phyloP scores from a whole-genome alignment of 2,113 vertebrate species.

The Antigone vipio region DNA sequence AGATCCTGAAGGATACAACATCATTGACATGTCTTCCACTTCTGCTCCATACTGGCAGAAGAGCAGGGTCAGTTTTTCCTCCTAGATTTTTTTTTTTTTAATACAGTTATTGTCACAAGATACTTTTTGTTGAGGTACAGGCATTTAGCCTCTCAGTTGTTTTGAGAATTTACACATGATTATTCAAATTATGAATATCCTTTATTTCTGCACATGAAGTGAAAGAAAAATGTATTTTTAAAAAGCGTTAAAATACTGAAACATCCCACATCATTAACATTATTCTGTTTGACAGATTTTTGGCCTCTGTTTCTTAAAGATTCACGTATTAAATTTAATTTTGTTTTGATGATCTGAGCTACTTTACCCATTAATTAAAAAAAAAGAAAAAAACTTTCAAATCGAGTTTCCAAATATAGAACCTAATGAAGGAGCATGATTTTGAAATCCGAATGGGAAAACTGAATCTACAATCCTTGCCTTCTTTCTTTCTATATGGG shows the following conservation, averaged over 20 bases:
- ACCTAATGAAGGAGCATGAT: not conserved
- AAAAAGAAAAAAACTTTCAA: not conserved
- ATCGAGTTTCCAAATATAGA: not conserved
- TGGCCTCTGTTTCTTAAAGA: not conserved
- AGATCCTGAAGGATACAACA: not conserved
- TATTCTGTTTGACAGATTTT: not conserved
- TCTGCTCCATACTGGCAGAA: not conserved
- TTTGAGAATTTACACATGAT: not conserved
- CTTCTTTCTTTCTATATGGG: not conserved
- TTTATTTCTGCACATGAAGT: not conserved
- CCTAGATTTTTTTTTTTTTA: not conserved
- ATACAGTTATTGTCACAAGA: not conserved
- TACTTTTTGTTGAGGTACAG: not conserved
- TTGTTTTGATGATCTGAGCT: not conserved
- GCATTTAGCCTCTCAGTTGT: not conserved
- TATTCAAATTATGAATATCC: not conserved
- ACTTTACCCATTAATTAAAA: not conserved
- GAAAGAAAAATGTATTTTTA: not conserved
- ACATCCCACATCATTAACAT: not conserved
- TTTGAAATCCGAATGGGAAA: not conserved
- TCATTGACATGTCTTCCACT: not conserved
- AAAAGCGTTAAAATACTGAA: not conserved
- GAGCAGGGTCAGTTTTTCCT: not conserved
- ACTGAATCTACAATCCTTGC: not conserved
- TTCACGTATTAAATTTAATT: not conserved